Conservation (phyloP, 2,888 invertebrate species). For the Synanthedon vespiformis region DNA sequence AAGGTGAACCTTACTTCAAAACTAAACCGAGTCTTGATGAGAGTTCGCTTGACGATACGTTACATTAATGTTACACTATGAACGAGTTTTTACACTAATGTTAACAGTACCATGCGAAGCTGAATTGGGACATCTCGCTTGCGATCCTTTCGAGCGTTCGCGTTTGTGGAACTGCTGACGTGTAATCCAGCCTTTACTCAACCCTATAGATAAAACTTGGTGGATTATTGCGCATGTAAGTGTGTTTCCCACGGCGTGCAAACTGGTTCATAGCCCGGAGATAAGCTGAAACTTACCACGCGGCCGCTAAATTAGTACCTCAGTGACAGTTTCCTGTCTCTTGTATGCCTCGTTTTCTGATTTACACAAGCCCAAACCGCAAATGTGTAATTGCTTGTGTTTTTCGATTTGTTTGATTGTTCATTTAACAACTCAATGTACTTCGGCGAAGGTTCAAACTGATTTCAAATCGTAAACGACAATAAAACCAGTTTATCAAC, state of each 20-base stretch:
- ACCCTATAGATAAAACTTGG: conserved; percentile 55
- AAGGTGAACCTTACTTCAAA: no score
- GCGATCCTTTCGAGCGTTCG: conserved; percentile 27
- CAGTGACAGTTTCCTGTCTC: conserved; percentile 62
- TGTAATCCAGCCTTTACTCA: conserved; percentile 11
- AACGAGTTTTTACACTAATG: no score
- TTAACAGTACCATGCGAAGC: no score
- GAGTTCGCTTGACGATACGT: no score
- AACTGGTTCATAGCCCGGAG: conserved; percentile 53
- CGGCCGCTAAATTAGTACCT: conserved; percentile 57
- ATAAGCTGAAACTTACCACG: conserved; percentile 61
- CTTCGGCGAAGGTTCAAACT: no score
- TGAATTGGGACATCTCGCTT: no score
- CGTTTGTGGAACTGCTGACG: no score
- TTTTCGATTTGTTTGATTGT: neutral
- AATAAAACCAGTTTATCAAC: no score
- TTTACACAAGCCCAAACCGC: conserved; percentile 19
- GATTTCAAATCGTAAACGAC: no score
- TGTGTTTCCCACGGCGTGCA: conserved; percentile 63
- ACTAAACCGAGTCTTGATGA: no score
- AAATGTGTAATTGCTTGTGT: conserved; percentile 6
- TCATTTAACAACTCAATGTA: neutral
- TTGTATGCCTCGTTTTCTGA: conserved; percentile 27
- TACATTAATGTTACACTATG: no score
- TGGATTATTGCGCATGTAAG: conserved; percentile 55